A percentile compares a stretch with the other conserved stretches of the same genome.
These are phyloP conservation scores for Drosophila bifasciata DNA, from an alignment of 1,140 invertebrate genomes.

Conservation along the genomic window DNA sequence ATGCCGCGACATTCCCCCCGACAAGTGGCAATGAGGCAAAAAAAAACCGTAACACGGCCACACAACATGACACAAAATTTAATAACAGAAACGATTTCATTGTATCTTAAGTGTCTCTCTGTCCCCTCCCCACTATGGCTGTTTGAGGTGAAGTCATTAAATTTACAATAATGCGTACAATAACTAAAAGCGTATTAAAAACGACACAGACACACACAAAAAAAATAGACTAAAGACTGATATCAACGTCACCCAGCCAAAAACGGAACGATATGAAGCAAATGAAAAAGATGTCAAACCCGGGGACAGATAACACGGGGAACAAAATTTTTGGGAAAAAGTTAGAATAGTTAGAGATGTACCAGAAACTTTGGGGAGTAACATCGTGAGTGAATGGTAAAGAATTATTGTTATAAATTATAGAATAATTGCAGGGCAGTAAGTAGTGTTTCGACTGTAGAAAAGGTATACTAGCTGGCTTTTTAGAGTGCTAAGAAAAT, in stretches of 20 bases:
- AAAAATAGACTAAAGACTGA: conserved; percentile 36
- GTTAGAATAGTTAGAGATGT: conserved; percentile 20
- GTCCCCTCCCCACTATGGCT: not conserved
- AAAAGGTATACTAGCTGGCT: no score
- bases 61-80: conserved; percentile 72
- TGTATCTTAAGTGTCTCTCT: conserved; percentile 44
- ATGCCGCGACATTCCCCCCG: conserved; percentile 7
- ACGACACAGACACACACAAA: conserved; percentile 11
- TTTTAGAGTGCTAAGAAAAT: no score
- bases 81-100: conserved; percentile 62
- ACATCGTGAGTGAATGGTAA: no score
- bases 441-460: no score
- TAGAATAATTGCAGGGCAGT: no score
- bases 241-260: conserved; percentile 21
- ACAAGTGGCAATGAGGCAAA: conserved; percentile 72
- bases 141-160: conserved; percentile 71
- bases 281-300: conserved; percentile 75
- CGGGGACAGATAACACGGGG: conserved; percentile 28
- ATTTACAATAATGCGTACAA: conserved; percentile 79
- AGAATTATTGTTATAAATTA: no score
- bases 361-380: not conserved
- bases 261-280: conserved; percentile 36
- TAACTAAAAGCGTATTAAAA: conserved; percentile 73
- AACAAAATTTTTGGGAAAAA: conserved; percentile 7
- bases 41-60: conserved; percentile 78